phyloP scores from a whole-genome alignment of 2,888 invertebrate genomes.

The Drosophila lacicola region DNA sequence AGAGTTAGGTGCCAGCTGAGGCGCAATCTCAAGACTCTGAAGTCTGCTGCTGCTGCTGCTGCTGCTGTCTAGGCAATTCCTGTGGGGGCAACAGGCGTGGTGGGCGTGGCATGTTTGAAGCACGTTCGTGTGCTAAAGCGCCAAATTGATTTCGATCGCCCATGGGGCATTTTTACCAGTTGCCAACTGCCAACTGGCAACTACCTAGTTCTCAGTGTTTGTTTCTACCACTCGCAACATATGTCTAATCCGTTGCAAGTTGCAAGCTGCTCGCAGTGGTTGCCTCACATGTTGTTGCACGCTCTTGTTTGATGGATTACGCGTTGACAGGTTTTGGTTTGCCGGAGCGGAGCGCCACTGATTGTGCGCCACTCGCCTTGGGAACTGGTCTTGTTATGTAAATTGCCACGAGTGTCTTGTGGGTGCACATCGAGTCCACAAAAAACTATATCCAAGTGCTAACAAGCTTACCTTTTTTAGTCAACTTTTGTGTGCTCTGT shows the following conservation, averaged over 20 bases:
- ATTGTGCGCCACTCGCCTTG: constrained; percentile 74
- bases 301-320: constrained; percentile 80
- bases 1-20: constrained; percentile 74
- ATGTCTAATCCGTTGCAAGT: constrained; percentile 21
- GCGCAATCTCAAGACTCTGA: constrained; percentile 26
- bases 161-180: constrained; percentile 56
- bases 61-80: constrained; percentile 49
- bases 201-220: constrained; percentile 35
- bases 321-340: constrained; percentile 80
- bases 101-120: constrained; percentile 72
- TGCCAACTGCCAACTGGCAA: constrained; percentile 17
- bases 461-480: constrained; percentile 64
- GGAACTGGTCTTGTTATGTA: constrained; percentile 79
- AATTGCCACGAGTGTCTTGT: constrained; percentile 61
- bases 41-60: constrained; percentile 1
- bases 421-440: constrained; percentile 64
- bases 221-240: constrained; percentile 48
- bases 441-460: constrained; percentile 60
- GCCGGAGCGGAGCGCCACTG: constrained; percentile 72
- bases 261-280: constrained; percentile 26
- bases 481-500: constrained; percentile 18
- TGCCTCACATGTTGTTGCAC: constrained; percentile 53
- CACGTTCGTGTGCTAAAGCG: constrained; percentile 80
- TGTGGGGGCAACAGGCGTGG: constrained; percentile 54
- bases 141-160: constrained; percentile 81